Evolutionary conservation across 1,140 invertebrate species (phyloP), one percentile per base, ranked within the genome.

Genomic region (Eriocheir sinensis): DNA sequence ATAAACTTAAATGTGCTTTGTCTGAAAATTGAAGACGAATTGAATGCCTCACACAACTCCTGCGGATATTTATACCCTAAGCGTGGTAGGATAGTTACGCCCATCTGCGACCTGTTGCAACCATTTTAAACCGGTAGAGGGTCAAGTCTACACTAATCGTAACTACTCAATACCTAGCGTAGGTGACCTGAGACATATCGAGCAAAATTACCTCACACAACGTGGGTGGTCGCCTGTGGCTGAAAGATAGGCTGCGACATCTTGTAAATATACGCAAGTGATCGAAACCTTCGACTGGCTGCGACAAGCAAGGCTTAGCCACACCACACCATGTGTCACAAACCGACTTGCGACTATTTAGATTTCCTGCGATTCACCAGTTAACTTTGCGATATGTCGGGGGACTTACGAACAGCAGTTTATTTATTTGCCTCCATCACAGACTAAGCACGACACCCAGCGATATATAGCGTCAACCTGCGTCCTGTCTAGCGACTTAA

Each of bases 241-340:
- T 8, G 80, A 4, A 48, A 48, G 44, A 48, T 15, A 48, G 15
- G 44, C 44, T 48, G 15, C 44, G 44, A 15, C 44, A 48, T 36
- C 3, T 81, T 81, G 80, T 27, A 30, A 27, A 27, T 81, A 81
- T 4, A 81, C 80, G 4, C 4, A 81, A n/a, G 80, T 81, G 80
- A 81, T 27, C 27, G 80, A 81, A 81, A 81, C 80, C 80, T 81
- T 81, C 80, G 34, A 81, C 80, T 81, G 80, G 4, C 80, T 81
- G n/a, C 34, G 27, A 81, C 80, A 81, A 81, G 15, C 44, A 48
- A 48, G 44, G 44, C 4, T 48, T 48, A 8, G 44, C 4, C 44
- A 15, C 44, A 48, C n/a, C n/a, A n/a, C n/a, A n/a, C n/a, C 44
- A 48, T 48, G 44, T 48, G 44, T 48, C 44, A 15, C 44, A 48